Evolutionary conservation across 2,888 invertebrate genomes (phyloP), one percentile per base, ranked within the genome.

Genomic region (Monopis laevigella): DNA sequence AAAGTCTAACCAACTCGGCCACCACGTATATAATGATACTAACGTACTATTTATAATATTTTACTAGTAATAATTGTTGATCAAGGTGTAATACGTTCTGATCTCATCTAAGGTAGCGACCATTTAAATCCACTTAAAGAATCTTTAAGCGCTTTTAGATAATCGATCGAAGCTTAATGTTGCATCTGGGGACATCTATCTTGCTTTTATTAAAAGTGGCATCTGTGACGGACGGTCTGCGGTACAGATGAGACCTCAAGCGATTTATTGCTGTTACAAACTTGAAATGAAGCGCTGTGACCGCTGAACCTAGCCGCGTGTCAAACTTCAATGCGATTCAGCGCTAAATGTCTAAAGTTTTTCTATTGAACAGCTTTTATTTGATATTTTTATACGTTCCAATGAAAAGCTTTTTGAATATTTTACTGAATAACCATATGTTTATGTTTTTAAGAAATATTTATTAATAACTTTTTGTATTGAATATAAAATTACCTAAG

Each of bases 191-290:
- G 32, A 17, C 32, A 32, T 32, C 17, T 17, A 32, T 36, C 36
- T 28, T 40, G 28, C 40, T 40, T 40, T 40, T 40, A 40, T 40
- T 40, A 40, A 40, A 40, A 40, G 18, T 40, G 40, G 18, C 40
- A 40, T 40, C 40, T 40, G 40, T 40, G 40, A 40, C 29, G 40
- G 29, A 40, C 29, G 28, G 14, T 12, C 13, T n/a, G 40, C 5
- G 7, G 29, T 28, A 40, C 28, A 40, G 28, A 29, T 17, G 40
- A 40, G 40, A 28, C 28, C 40, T 17, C 27, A 27, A 26, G 27
- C 24, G 29, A 40, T 40, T 40, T 40, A 40, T 40, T 40, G 40
- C 40, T 16, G 40, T 40, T 40, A 17, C 17, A 40, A 40, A 40
- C 18, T 40, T 19, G 40, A 29, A 40, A 40, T 40, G 40, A 40